Percentiles rank a stretch among this genome's conserved stretches.
These are phyloP conservation scores for Macquaria ambigua DNA, from an alignment of 2,113 vertebrate genomes.

Conservation along the genomic window DNA sequence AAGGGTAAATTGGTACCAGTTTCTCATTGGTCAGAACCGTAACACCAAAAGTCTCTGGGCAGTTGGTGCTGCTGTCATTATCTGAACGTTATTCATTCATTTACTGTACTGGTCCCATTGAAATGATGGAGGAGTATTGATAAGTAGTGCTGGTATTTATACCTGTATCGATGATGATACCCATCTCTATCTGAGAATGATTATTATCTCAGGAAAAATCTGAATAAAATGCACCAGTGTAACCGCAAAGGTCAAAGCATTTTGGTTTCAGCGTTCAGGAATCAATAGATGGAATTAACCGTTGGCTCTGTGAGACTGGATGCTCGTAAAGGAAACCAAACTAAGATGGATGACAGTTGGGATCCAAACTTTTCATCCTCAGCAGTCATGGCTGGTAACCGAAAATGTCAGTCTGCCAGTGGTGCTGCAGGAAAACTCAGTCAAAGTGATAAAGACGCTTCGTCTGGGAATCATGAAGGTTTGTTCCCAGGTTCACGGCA, in stretches of 20 bases:
- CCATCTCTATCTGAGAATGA: no score
- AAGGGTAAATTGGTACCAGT: neutral
- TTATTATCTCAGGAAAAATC: no score
- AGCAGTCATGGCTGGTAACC: neutral
- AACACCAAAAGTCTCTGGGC: neutral
- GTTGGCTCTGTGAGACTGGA: neutral
- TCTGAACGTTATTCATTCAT: neutral
- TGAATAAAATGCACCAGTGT: no score
- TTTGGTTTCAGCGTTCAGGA: neutral
- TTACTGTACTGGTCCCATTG: neutral
- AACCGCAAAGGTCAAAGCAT: no score
- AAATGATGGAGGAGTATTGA: neutral
- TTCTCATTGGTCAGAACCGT: no score
- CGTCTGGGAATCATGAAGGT: neutral
- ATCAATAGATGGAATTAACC: neutral
- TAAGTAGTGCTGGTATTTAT: neutral
- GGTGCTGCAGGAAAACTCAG: no score
- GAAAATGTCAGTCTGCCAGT: neutral
- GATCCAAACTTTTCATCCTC: neutral
- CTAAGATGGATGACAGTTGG: neutral
- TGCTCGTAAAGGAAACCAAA: neutral
- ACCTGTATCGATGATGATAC: neutral
- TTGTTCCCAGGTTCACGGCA: neutral
- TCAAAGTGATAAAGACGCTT: no score
- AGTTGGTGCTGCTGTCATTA: no score